Percentiles rank a stretch among this genome's conserved stretches.
Evolutionary conservation across 1,140 invertebrate genomes (phyloP).

Genomic region (Pseudomyrmex pallidus): DNA sequence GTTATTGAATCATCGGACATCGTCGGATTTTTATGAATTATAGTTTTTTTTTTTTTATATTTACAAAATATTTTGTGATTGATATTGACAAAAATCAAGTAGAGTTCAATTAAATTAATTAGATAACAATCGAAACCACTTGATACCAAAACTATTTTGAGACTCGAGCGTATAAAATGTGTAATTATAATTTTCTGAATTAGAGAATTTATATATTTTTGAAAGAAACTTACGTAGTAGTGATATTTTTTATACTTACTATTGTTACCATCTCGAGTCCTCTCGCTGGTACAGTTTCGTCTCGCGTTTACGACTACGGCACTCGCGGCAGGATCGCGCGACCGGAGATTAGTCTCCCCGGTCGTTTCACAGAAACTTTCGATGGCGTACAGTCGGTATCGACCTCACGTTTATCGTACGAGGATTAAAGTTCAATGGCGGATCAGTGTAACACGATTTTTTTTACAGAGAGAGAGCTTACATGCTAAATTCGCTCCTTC

Average conservation of each 20-base stretch:
- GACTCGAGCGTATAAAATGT: too few relatives aligned
- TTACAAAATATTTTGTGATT: constrained; percentile 1
- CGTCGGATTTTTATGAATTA: constrained; percentile 1
- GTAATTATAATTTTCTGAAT: not conserved
- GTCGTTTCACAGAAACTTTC: constrained; percentile 26
- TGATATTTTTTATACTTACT: constrained; percentile 8
- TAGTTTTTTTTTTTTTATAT: not conserved
- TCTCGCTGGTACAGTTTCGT: constrained; percentile 24
- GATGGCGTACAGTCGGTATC: constrained; percentile 38
- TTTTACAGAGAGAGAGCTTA: constrained; percentile 51
- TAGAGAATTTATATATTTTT: not conserved
- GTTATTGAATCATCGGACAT: too few relatives aligned
- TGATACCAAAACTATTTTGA: not conserved
- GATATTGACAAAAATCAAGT: constrained; percentile 1
- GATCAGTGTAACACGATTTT: constrained; percentile 31
- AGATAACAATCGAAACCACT: not conserved
- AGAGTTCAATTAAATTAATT: constrained; percentile 1
- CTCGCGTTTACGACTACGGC: constrained; percentile 16
- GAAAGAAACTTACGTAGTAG: not conserved
- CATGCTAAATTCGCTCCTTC: constrained; percentile 34
- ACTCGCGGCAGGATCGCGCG: not conserved
- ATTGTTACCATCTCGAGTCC: constrained; percentile 29
- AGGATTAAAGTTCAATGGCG: constrained; percentile 56
- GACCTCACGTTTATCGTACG: constrained; percentile 35
- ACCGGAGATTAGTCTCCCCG: constrained; percentile 7